Conservation (phyloP, 2,113 vertebrate species). For the Rattus rattus region DNA sequence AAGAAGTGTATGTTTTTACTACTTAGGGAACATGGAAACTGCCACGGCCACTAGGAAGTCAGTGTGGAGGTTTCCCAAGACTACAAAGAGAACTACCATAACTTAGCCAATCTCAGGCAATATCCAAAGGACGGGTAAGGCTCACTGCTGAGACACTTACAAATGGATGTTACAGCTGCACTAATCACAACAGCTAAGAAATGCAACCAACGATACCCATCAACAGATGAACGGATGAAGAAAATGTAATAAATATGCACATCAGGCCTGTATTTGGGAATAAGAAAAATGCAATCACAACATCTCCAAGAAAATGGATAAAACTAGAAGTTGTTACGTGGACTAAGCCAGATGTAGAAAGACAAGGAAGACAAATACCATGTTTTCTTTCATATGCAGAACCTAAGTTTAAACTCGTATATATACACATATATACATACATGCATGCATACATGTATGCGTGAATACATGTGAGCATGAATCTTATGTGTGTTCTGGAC, state of each 20-base stretch:
- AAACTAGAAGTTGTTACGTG: background rate
- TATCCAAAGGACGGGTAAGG: background rate
- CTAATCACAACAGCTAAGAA: background rate
- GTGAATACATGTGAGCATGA: background rate
- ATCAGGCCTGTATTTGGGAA: background rate
- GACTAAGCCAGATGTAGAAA: background rate
- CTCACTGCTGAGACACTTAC: background rate
- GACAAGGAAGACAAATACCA: background rate
- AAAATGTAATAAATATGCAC: background rate
- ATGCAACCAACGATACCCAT: background rate
- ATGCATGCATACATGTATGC: no score
- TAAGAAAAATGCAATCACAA: background rate
- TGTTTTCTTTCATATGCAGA: background rate
- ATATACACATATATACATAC: background rate
- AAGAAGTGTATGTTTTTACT: background rate
- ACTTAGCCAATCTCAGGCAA: background rate
- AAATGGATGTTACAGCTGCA: background rate
- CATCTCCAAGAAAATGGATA: background rate
- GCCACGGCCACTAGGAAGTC: background rate
- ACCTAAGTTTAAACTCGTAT: background rate
- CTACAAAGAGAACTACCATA: background rate
- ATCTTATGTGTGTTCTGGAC: background rate
- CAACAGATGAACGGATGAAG: background rate
- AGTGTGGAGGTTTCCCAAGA: background rate
- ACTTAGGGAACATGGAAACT: background rate